Conservation (phyloP, 2,797 vertebrate genomes). For the Trachops cirrhosus region DNA sequence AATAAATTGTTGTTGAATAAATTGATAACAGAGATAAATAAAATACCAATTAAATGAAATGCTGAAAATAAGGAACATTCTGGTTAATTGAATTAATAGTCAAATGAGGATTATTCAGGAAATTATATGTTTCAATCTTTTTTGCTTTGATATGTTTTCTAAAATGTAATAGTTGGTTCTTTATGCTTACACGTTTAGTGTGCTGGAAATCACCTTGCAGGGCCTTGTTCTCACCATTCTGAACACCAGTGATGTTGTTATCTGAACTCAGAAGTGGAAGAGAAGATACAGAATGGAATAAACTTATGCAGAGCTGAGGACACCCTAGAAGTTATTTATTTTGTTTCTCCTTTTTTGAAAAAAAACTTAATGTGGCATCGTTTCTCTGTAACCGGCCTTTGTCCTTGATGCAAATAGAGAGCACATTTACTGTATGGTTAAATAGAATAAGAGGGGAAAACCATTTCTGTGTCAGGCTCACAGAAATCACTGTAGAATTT, state of each 20-base stretch:
- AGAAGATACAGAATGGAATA: neutral
- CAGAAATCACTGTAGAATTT: slow-evolving; percentile 15
- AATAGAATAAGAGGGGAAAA: neutral
- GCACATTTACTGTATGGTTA: neutral
- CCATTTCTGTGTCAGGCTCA: neutral
- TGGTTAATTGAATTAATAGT: neutral
- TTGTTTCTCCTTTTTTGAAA: neutral
- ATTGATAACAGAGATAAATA: neutral
- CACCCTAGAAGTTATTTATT: neutral
- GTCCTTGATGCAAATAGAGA: neutral
- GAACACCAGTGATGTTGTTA: neutral
- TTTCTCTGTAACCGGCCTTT: neutral
- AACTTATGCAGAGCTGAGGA: neutral
- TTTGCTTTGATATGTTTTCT: neutral
- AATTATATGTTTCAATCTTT: neutral
- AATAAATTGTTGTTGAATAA: neutral
- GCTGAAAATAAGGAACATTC: neutral
- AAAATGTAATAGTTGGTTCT: neutral
- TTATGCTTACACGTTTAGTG: neutral
- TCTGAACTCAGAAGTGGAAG: neutral
- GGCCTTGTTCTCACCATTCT: neutral
- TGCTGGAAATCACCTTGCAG: neutral
- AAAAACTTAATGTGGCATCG: neutral
- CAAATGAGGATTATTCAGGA: neutral
- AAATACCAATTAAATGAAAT: slow-evolving; percentile 12